Evolutionary conservation across 2,113 vertebrate species (phyloP), one percentile per base, ranked within the genome.

Genomic region (Suncus etruscus): DNA sequence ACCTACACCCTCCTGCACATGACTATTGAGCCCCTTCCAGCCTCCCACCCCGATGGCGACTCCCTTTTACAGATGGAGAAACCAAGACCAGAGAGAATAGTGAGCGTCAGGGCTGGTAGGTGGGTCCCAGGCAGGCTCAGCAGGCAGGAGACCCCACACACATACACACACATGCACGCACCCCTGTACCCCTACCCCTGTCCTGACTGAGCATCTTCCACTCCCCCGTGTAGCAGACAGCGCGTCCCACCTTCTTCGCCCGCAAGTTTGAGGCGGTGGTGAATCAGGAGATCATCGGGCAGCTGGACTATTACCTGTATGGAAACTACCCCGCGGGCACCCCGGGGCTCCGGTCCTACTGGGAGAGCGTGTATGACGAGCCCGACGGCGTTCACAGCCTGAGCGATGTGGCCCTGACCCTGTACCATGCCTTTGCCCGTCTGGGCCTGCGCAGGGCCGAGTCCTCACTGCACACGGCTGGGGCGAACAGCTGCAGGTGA

Each of bases 251-350:
- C 12, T 99, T 99, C 98, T 99, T 99, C 22, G 99, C 99, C 39
- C 98, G 99, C 79, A 99, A 99, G 97, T 99, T 99, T 27, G 99
- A 99, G 94, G 99, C 99, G 0, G 98, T 99, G 69, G 99, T 99
- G 86, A 99, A 99, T 69, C 99, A 99, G 97, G 99, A 99, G 96
- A 98, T 99, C 72, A 98, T 99, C 5, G 99, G 99, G 93, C 99
- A 99, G 96, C 92, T 99, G 98, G 99, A 99, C 82, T 97, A 97
- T 81, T 99, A 98, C 97, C 96, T 99, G 96, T 99, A 99, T 0
- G 99, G 99, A 45, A 98, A 98, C 10, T 97, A 98, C 92, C 99
- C 99, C 0, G 95, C 98, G 0, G 99, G 98, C 86, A 99, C 98
- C 0, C 98, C 98, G 0, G 98, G 98, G 31, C 98, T 99, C 1